Evolutionary conservation across 2,797 vertebrate species (phyloP), one percentile per base, ranked within the genome.

Genomic region (Furcifer pardalis): DNA sequence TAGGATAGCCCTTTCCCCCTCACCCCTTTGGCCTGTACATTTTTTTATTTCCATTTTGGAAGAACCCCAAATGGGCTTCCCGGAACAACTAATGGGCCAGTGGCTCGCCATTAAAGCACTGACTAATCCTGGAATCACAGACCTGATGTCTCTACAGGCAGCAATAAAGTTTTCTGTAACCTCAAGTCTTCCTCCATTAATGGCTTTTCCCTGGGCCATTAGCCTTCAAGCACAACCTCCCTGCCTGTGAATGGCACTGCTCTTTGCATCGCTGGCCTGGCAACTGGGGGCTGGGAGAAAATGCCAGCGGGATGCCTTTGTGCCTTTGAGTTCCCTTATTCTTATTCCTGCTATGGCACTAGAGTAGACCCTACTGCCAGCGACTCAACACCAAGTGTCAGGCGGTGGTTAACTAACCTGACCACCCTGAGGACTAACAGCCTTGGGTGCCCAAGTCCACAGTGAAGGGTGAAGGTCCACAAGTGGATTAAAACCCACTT

Each of bases 141-240:
- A 95, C 95, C 95, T 88, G 93, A 90, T 95, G 95, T 95, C 95
- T 95, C 95, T 95, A 37, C 89, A 94, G 93, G 92, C 95, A 94
- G 94, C 94, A 94, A 95, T 95, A 95, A 94, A 95, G 93, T 94
- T 94, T 94, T 89, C 94, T 94, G 91, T 95, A 95, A 95, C 94
- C 94, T 95, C 94, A 95, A 94, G 88, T 95, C 95, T 95, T 95
- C 94, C 94, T 94, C 93, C 91, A 94, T 92, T 95, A 95, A 95
- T 95, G 92, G 94, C 94, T 95, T 95, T 93, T 91, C 91, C 90
- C 91, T 19, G 0, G 74, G 91, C 94, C 93, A 95, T 95, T 95
- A 95, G 90, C 86, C 89, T 80, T 35, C 60, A 88, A 92, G 90
- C 88, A 91, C 89, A 94, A 86, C 89, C 89, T 94, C 74, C 89